Conservation (phyloP, 1,140 invertebrate species). For the Zaprionus gabonicus region DNA sequence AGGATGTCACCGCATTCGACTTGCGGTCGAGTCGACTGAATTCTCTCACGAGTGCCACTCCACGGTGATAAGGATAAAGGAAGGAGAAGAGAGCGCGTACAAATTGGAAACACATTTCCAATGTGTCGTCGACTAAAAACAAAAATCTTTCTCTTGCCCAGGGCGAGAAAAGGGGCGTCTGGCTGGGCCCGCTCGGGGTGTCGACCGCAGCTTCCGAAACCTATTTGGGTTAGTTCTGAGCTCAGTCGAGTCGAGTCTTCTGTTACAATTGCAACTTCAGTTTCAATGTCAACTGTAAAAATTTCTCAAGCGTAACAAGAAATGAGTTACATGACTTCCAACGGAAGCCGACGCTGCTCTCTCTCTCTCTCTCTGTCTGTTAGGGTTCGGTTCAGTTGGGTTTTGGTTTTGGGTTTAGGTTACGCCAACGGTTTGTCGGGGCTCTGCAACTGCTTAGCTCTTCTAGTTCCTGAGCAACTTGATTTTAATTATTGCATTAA, state of each 20-base stretch:
- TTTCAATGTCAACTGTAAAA: slow-evolving; percentile 78
- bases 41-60: slow-evolving; percentile 82
- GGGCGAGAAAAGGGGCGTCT: slow-evolving; percentile 44
- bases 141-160: slow-evolving; percentile 28
- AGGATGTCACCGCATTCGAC: slow-evolving; percentile 74
- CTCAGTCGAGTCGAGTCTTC: slow-evolving; percentile 57
- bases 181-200: slow-evolving; percentile 35
- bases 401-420: slow-evolving; percentile 24
- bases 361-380: background rate
- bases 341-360: slow-evolving; percentile 51
- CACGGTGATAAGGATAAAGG: slow-evolving; percentile 72
- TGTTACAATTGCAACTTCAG: slow-evolving; percentile 66
- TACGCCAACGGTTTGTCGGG: background rate
- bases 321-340: slow-evolving; percentile 80
- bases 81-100: slow-evolving; percentile 37
- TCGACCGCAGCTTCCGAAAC: slow-evolving; percentile 81
- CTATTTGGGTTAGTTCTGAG: slow-evolving; percentile 74
- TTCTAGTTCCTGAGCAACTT: slow-evolving; percentile 65
- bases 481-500: slow-evolving; percentile 83
- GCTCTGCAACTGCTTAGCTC: slow-evolving; percentile 12
- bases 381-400: slow-evolving; percentile 45
- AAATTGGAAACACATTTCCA: slow-evolving; percentile 81
- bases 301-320: slow-evolving; percentile 81
- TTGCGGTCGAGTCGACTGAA: slow-evolving; percentile 65
- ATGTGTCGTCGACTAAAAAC: slow-evolving; percentile 66